Evolutionary conservation across 2,113 vertebrate genomes (phyloP), one percentile per base, ranked within the genome.

Genomic region (Urocolius indicus): DNA sequence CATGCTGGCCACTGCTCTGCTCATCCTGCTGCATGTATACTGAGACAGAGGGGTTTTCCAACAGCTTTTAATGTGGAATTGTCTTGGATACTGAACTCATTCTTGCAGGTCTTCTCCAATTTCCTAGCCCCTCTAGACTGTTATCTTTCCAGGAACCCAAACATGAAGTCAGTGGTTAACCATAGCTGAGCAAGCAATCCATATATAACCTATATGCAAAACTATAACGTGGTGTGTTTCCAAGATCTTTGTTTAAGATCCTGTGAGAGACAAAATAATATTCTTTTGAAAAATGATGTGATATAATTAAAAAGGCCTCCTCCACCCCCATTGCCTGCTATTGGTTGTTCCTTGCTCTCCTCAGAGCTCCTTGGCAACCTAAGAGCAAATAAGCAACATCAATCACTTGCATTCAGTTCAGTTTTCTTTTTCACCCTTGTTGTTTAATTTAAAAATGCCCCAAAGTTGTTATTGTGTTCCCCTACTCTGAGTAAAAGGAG

Each of bases 381-480:
- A 55, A 0, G 2, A 92, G 54, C 80, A 96, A 96, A 96, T 92
- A 96, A 89, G 65, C 30, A 89, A 48, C 82, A 95, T 97, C 94
- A 90, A 95, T 95, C 94, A 90, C 92, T 88, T 92, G 29, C 41
- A 54, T 61, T 61, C 75, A 36, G 61, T 84, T 90, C 57, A n/a
- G 36, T 81, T 95, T 88, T 90, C 63, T 84, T 93, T 95, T 89
- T 86, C 65, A 92, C 36, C 43, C 61, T 88, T 81, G 69, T 52
- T 83, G 55, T 94, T 95, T 96, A 95, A 96, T 96, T 93, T 96
- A 54, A 96, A 94, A 93, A 96, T 88, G 75, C 69, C 86, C 49
- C 90, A 84, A 92, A 96, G 85, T 93, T 94, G 68, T 93, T 94
- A 71, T 62, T 91, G 49, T 82, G 55, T 65, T 90, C 32, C 36